phyloP scores from a whole-genome alignment of 2,113 vertebrate genomes.

The Oriolus oriolus region DNA sequence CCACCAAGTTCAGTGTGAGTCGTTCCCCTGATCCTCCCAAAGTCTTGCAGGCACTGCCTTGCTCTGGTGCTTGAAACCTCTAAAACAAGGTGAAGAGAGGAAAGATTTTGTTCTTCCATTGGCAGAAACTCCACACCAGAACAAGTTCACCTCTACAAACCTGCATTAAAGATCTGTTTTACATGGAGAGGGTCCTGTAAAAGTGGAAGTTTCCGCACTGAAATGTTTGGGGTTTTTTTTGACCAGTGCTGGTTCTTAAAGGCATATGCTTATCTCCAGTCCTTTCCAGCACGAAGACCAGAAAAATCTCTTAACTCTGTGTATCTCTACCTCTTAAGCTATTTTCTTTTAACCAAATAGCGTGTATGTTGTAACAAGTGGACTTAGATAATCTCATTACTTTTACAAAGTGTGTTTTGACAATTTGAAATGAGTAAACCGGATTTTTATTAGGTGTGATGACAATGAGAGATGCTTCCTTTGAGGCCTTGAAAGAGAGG shows the following conservation, averaged over 20 bases:
- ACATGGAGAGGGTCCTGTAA: background rate
- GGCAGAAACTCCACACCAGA: background rate
- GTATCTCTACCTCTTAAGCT: background rate
- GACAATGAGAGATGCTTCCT: constrained; percentile 11
- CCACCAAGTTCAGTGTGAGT: fast-evolving
- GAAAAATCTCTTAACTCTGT: background rate
- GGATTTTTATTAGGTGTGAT: constrained; percentile 19
- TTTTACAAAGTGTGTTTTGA: constrained; percentile 19
- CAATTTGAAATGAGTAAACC: background rate
- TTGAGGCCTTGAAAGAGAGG: background rate
- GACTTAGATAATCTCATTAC: background rate
- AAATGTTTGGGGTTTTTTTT: background rate
- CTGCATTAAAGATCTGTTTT: background rate
- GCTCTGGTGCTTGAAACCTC: background rate
- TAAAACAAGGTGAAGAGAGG: background rate
- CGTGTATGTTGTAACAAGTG: constrained; percentile 7
- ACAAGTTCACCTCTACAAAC: background rate
- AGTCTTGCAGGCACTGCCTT: background rate
- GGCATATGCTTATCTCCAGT: background rate
- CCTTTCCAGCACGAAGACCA: background rate
- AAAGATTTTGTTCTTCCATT: background rate
- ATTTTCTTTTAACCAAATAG: background rate
- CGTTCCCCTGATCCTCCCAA: background rate
- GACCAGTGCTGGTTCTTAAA: background rate
- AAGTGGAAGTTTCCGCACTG: background rate